Evolutionary conservation across 23 tunicate species (phyloP), one percentile per base, ranked within the genome.

Genomic region (Trididemnum clinides): DNA sequence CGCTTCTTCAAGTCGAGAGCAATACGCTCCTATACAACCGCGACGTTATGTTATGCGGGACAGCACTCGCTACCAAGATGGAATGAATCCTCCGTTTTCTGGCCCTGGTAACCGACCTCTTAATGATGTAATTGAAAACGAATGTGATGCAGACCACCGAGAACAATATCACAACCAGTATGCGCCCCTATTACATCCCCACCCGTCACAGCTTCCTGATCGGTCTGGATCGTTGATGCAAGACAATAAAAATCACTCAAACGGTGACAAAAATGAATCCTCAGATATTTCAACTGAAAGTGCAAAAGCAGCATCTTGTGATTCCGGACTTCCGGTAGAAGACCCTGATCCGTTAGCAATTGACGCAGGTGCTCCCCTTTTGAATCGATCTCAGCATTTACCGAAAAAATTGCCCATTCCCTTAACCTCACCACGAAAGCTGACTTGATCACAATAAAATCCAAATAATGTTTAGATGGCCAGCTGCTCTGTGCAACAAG

Each of bases 251-350:
- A 59, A 59, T 59, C 22, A n/a, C n/a, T n/a, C n/a, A n/a, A n/a
- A n/a, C 20, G 66, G 66, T 10, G 25, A 4, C 54, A 33, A 29
- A 62, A 19, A 3, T 10, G 75, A 66, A 19, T 50, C 83, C 20
- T 89, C 85, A 0, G 90, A 89, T 44, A 83, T 54, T 64, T 82
- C 88, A 31, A 71, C 87, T 38, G 72, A 82, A 3, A 89, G 94
- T 36, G 84, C 62, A 26, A 94, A 89, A 36, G 98, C 93, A 5
- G 91, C 88, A 49, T 94, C 98, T 19, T 94, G 98, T 64, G 98
- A 94, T 83, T 89, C 94, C 0, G 98, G 98, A 2, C 85, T 88
- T 64, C 98, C 98, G 7, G 39, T 64, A 3, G 98, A 94, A 23
- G 93, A 89, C 72, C 77, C 70, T 4, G 91, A 83, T 78, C 64